Conservation (phyloP, 1,140 invertebrate species). For the Drosophila carrolli region DNA sequence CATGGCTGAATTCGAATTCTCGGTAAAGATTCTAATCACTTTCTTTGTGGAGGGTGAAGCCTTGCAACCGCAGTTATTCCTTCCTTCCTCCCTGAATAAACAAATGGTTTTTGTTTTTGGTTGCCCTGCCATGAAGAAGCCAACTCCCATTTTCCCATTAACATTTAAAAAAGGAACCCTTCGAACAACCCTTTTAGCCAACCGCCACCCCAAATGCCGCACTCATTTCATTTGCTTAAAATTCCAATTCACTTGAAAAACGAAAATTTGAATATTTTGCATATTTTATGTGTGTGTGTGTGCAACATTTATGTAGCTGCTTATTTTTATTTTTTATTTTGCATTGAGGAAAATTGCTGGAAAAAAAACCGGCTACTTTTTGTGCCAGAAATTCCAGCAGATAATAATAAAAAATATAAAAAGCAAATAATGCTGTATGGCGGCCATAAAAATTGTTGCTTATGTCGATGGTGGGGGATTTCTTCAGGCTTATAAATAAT, state of each 20-base stretch:
- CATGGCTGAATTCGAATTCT: slow-evolving; percentile 19
- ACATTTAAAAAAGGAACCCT: slow-evolving; percentile 34
- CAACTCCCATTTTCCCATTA: slow-evolving; percentile 53
- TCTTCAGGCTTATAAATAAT: slow-evolving; percentile 76
- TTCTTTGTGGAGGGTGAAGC: slow-evolving; percentile 21
- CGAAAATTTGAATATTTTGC: slow-evolving; percentile 73
- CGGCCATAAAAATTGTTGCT: slow-evolving; percentile 77
- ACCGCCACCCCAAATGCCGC: slow-evolving; percentile 31
- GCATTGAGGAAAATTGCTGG: slow-evolving; percentile 65
- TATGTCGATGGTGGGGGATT: slow-evolving; percentile 44
- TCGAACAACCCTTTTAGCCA: slow-evolving; percentile 59
- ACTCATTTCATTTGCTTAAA: slow-evolving; percentile 78
- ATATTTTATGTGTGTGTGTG: slow-evolving; percentile 61
- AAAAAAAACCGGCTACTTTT: slow-evolving; percentile 52
- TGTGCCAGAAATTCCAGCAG: slow-evolving; percentile 63
- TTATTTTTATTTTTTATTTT: slow-evolving; percentile 35
- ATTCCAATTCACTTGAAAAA: slow-evolving; percentile 77
- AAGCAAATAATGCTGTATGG: slow-evolving; percentile 51
- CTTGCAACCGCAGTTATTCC: slow-evolving; percentile 17
- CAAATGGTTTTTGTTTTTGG: slow-evolving; percentile 36
- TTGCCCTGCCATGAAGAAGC: slow-evolving; percentile 55
- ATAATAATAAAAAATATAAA: slow-evolving; percentile 73
- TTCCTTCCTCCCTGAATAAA: slow-evolving; percentile 37
- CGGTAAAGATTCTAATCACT: slow-evolving; percentile 32
- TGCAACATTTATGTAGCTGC: slow-evolving; percentile 56